Evolutionary conservation across 2,888 invertebrate genomes (phyloP), one percentile per base, ranked within the genome.

Genomic region (Pristionchus japonicus): DNA sequence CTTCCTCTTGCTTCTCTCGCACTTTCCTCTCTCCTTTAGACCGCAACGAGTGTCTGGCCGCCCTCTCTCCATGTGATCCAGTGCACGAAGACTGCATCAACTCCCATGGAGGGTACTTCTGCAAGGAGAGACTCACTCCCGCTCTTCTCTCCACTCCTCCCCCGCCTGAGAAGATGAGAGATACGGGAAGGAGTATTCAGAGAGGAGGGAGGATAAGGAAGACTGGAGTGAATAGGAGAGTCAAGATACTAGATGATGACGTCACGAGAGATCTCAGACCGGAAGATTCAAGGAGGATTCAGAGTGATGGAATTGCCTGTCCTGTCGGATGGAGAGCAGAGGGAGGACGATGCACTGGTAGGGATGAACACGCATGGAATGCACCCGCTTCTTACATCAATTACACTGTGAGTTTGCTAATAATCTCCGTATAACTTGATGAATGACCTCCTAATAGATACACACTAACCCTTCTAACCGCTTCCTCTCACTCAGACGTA

Each of bases 401-500:
- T 70, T 20, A 70, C 70, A 57, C 20, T 70, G 37, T 70, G 37
- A 70, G 34, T 70, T 70, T 27, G n/a, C 37, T 4, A 67, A 15
- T 67, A 17, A 6, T 0, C 43, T 43, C 7, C 43, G n/a, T n/a
- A n/a, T n/a, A 15, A 1, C 4, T 13, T 27, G 27, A 1, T 64
- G 27, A 64, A 64, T 17, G 11, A 64, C n/a, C n/a, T 31, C 43
- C 43, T 43, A 43, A 6, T 43, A 43, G 7, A 43, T 43, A 11
- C 11, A 43, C 43, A 47, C 40, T 43, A 84, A 84, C 37, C 37
- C 1, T 11, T 34, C 11, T 61, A 84, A 84, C n/a, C n/a, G n/a
- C n/a, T n/a, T n/a, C 34, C 57, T 37, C 37, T 11, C 47, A 27
- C 47, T 15, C 87, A 94, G 94, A 94, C 88, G 91, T 94, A 61